phyloP scores from a whole-genome alignment of 2,888 invertebrate genomes.

The Dynastes grantii region DNA sequence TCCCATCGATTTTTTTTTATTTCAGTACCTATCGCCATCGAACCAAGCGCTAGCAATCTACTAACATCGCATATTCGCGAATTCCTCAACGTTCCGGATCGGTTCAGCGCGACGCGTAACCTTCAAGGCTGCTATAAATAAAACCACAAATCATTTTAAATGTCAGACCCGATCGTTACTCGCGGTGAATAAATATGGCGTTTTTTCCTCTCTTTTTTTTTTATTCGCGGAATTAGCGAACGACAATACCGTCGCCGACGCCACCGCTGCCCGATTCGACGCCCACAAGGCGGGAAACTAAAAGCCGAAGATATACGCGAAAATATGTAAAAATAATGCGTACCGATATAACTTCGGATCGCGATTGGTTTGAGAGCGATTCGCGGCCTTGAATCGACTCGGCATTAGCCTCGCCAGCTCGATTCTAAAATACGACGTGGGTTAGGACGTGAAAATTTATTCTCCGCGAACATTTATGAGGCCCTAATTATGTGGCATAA shows the following conservation, averaged over 20 bases:
- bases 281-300: constrained; percentile 18
- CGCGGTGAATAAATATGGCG: constrained; percentile 40
- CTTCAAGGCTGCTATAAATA: constrained; percentile 52
- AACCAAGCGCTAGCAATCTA: too few relatives aligned
- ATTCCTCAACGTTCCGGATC: constrained; percentile 23
- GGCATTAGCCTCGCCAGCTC: background rate
- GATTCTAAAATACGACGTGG: too few relatives aligned
- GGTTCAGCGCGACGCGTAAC: constrained; percentile 27
- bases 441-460: too few relatives aligned
- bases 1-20: too few relatives aligned
- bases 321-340: constrained; percentile 18
- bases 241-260: constrained; percentile 3
- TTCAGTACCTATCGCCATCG: too few relatives aligned
- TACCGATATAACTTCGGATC: constrained; percentile 11
- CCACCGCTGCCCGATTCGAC: background rate
- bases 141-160: constrained; percentile 60
- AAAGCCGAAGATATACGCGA: constrained; percentile 11
- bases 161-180: constrained; percentile 55
- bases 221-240: constrained; percentile 14
- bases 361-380: constrained; percentile 7
- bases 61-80: background rate
- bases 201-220: background rate
- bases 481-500: too few relatives aligned
- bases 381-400: background rate
- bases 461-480: too few relatives aligned